phyloP scores from a whole-genome alignment of 2,888 invertebrate genomes.

The Poecilus cupreus region DNA sequence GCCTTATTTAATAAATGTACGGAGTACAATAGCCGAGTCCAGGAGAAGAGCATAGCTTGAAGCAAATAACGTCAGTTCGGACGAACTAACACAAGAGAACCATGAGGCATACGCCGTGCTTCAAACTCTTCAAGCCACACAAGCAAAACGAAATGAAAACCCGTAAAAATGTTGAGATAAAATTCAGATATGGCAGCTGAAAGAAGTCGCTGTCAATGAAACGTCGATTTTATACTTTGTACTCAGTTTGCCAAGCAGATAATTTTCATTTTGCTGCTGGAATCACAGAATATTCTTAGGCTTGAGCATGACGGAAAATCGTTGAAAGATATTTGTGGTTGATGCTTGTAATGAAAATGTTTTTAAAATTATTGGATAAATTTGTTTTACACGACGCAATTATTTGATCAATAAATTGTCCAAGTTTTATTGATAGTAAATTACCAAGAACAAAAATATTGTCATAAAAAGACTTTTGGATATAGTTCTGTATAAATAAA shows the following conservation, averaged over 20 bases:
- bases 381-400: no score
- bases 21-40: slow-evolving; percentile 53
- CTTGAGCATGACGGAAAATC: background rate
- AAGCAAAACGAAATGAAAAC: slow-evolving; percentile 10
- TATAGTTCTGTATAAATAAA: no score
- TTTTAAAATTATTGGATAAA: no score
- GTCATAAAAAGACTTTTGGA: no score
- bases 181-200: slow-evolving; percentile 32
- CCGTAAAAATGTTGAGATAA: slow-evolving; percentile 31
- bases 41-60: background rate
- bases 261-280: slow-evolving; percentile 1
- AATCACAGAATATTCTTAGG: background rate
- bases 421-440: no score
- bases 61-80: background rate
- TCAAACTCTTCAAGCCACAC: background rate
- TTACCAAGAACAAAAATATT: no score
- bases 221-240: slow-evolving; percentile 14
- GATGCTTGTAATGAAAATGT: background rate
- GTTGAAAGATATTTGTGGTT: background rate
- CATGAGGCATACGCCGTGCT: no score
- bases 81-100: no score
- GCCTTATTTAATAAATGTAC: slow-evolving; percentile 56
- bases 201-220: slow-evolving; percentile 27
- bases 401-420: no score
- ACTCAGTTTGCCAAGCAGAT: slow-evolving; percentile 17